Evolutionary conservation across 2,113 vertebrate genomes (phyloP).

Genomic region (Plecturocebus donacophilus): DNA sequence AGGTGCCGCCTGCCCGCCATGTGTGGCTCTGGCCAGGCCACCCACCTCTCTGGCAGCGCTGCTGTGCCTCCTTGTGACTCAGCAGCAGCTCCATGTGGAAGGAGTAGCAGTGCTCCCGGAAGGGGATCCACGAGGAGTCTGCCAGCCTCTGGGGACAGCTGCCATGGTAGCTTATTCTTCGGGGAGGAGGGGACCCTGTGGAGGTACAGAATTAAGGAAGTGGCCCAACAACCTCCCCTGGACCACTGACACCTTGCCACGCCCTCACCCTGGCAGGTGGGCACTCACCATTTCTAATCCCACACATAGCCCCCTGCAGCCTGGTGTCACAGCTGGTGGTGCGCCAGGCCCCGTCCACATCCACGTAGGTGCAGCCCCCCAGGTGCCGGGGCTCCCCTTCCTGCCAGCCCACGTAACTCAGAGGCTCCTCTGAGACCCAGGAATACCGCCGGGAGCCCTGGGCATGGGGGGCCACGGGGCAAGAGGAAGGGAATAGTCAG

Average conservation of each 20-base stretch:
- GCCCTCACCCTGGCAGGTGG: background rate
- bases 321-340: constrained; percentile 89
- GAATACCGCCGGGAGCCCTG: constrained; percentile 89
- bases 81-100: constrained; percentile 93
- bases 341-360: constrained; percentile 90
- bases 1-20: background rate
- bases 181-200: constrained; percentile 75
- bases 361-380: constrained; percentile 93
- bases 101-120: constrained; percentile 95
- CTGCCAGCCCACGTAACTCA: constrained; percentile 92
- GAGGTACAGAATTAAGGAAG: background rate
- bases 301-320: constrained; percentile 93
- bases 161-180: constrained; percentile 89
- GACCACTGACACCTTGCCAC: background rate
- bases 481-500: background rate
- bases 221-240: background rate
- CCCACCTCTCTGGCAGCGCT: constrained; percentile 92
- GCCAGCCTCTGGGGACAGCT: constrained; percentile 91
- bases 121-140: constrained; percentile 94
- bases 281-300: constrained; percentile 83
- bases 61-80: constrained; percentile 91
- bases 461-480: background rate
- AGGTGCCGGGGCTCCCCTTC: constrained; percentile 90
- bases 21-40: accelerated
- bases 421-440: constrained; percentile 91